Evolutionary conservation across 1,140 invertebrate genomes (phyloP).

Genomic region (Conus ventricosus): DNA sequence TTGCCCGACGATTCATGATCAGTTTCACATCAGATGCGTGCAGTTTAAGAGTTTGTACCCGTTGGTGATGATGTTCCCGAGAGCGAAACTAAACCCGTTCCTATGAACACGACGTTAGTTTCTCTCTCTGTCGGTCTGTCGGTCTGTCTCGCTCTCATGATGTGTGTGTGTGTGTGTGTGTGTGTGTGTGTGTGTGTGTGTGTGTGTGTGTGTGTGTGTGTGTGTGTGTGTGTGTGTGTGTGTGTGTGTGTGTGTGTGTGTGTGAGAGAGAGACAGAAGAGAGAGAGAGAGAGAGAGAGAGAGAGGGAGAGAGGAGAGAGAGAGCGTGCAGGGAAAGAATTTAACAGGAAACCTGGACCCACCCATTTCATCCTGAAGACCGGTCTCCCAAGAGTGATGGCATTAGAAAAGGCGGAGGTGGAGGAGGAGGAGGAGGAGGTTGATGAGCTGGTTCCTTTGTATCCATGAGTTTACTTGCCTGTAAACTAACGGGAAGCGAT

Average conservation of each 20-base stretch:
- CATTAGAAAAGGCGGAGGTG: too few species aligned
- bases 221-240: background rate
- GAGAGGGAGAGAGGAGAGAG: background rate
- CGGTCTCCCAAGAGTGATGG: too few species aligned
- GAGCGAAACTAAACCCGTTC: background rate
- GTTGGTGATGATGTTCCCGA: background rate
- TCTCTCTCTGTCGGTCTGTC: background rate
- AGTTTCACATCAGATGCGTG: background rate
- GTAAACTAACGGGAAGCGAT: too few species aligned
- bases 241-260: background rate
- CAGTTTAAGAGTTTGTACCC: background rate
- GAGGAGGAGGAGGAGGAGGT: too few species aligned
- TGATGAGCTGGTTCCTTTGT: too few species aligned
- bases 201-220: background rate
- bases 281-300: background rate
- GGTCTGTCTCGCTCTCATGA: background rate
- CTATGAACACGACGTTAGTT: background rate
- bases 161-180: background rate
- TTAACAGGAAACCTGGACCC: too few species aligned
- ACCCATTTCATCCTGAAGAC: too few species aligned
- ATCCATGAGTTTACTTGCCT: too few species aligned
- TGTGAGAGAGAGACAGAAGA: conserved; percentile 15
- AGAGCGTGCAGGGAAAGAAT: too few species aligned
- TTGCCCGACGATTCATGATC: background rate
- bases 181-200: background rate